Conservation (phyloP, 2,888 invertebrate genomes). For the Omphaloscelis lunosa region DNA sequence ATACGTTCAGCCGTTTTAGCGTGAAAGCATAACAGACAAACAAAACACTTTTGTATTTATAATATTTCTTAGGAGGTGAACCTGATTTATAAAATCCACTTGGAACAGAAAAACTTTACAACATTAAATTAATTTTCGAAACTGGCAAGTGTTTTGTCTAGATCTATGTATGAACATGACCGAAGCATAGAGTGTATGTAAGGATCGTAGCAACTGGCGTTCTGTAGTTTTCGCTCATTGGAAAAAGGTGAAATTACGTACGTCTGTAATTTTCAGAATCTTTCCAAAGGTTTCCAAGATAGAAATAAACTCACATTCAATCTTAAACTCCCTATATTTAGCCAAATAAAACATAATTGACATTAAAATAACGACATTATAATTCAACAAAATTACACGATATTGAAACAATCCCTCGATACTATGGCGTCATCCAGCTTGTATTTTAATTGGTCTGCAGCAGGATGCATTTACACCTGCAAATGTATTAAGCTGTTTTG, state of each 20-base stretch:
- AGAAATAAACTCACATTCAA: neutral
- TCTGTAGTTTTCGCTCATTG: neutral
- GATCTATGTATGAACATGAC: too few species aligned
- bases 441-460: conserved; percentile 21
- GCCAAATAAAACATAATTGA: neutral
- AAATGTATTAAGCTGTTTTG: conserved; percentile 61
- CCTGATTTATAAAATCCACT: neutral
- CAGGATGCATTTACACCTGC: conserved; percentile 38
- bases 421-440: neutral
- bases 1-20: too few species aligned
- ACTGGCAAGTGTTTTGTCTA: too few species aligned
- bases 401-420: neutral
- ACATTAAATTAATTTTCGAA: too few species aligned
- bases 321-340: neutral
- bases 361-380: neutral
- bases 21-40: too few species aligned
- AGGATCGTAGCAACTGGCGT: neutral
- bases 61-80: too few species aligned
- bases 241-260: neutral
- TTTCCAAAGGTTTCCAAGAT: neutral
- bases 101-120: neutral
- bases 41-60: too few species aligned
- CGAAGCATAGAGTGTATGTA: too few species aligned
- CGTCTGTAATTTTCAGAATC: neutral
- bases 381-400: neutral